These are phyloP conservation scores for Rhinophrynus dorsalis DNA, from an alignment of 2,797 vertebrate genomes.

Conservation along the genomic window DNA sequence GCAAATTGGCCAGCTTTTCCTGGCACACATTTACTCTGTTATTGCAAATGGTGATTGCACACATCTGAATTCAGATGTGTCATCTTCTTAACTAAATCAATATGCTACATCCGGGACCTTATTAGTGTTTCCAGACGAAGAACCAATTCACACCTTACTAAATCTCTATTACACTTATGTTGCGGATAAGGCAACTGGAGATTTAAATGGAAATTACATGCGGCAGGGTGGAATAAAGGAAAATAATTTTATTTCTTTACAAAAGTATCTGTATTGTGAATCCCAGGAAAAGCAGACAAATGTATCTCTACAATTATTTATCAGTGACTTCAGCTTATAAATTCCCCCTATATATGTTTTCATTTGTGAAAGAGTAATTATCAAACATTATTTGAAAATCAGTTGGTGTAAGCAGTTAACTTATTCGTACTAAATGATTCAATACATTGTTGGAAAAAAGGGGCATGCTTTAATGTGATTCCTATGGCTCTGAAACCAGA, in stretches of 20 bases:
- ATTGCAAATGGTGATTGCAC: slow-evolving; percentile 18
- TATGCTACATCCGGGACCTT: slow-evolving; percentile 30
- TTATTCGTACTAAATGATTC: too few species aligned
- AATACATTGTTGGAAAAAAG: too few species aligned
- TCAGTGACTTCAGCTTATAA: background rate
- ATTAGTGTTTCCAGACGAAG: slow-evolving; percentile 34
- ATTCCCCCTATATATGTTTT: too few species aligned
- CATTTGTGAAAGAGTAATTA: too few species aligned
- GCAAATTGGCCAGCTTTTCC: slow-evolving; percentile 39
- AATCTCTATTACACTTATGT: slow-evolving; percentile 32
- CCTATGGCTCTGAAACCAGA: too few species aligned
- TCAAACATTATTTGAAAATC: too few species aligned
- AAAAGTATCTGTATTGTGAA: background rate
- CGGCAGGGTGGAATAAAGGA: background rate
- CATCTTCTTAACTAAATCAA: slow-evolving; percentile 34
- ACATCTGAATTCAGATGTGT: slow-evolving; percentile 35
- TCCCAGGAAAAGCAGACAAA: background rate
- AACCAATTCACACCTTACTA: slow-evolving; percentile 44
- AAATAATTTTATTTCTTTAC: background rate
- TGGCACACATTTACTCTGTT: slow-evolving; percentile 14
- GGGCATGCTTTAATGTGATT: too few species aligned
- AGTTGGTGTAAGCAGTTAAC: too few species aligned
- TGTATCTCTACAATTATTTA: background rate
- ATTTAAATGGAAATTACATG: slow-evolving; percentile 4
- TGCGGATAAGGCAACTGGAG: slow-evolving; percentile 3